phyloP scores from a whole-genome alignment of 2,888 invertebrate species.

The Diarsia brunnea region DNA sequence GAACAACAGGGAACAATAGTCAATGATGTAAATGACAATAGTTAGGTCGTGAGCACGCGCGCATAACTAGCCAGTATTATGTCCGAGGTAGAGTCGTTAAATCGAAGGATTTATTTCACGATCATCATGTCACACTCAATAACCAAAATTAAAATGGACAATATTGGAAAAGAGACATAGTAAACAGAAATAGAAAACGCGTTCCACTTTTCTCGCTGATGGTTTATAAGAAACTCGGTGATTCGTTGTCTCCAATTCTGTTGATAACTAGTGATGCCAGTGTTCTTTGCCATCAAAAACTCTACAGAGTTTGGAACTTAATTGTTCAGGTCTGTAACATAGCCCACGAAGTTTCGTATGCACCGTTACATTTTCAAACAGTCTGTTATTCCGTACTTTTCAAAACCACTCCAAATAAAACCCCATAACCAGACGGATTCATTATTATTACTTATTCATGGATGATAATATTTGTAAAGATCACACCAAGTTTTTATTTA shows the following conservation, averaged over 20 bases:
- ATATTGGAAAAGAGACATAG: neutral
- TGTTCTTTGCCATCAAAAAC: slow-evolving; percentile 13
- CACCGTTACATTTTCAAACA: slow-evolving; percentile 16
- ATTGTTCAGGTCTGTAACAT: slow-evolving; percentile 2
- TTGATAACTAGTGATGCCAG: slow-evolving; percentile 22
- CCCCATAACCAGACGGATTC: slow-evolving; percentile 21
- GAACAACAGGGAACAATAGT: slow-evolving; percentile 82
- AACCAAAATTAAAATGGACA: slow-evolving; percentile 11
- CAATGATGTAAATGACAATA: slow-evolving; percentile 80
- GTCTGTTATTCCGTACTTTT: slow-evolving; percentile 37
- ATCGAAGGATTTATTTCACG: slow-evolving; percentile 50
- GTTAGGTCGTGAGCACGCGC: slow-evolving; percentile 84
- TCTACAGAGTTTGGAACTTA: slow-evolving; percentile 7
- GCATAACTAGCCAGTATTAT: slow-evolving; percentile 64
- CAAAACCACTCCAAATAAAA: slow-evolving; percentile 43
- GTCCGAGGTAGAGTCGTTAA: slow-evolving; percentile 54
- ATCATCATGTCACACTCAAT: slow-evolving; percentile 20
- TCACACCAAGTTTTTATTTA: slow-evolving; percentile 84
- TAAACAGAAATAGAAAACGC: neutral
- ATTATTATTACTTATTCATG: slow-evolving; percentile 65
- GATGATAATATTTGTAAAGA: slow-evolving; percentile 69
- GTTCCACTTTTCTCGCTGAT: neutral
- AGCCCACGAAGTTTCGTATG: neutral
- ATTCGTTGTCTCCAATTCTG: neutral
- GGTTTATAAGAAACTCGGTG: neutral